Percentiles rank a stretch among this genome's conserved stretches.
These are phyloP conservation scores for Notarius quadriscutis DNA, from an alignment of 2,113 vertebrate species.

Conservation along the genomic window DNA sequence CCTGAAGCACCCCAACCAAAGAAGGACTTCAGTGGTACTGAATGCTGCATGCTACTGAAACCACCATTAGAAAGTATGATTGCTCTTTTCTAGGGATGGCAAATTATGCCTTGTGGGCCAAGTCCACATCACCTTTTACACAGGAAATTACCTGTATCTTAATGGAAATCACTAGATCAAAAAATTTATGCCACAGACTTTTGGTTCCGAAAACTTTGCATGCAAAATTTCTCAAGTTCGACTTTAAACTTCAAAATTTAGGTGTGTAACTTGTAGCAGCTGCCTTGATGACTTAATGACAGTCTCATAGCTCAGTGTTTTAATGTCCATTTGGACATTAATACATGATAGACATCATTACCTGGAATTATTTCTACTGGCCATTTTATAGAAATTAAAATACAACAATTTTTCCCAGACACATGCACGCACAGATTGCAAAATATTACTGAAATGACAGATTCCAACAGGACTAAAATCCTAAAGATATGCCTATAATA, in stretches of 20 bases:
- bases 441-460: background rate
- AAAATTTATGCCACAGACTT: background rate
- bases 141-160: background rate
- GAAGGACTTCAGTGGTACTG: conserved; percentile 17
- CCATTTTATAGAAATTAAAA: background rate
- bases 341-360: too few relatives aligned
- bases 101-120: background rate
- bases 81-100: background rate
- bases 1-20: conserved; percentile 26
- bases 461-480: too few relatives aligned
- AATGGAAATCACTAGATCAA: background rate
- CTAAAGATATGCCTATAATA: too few relatives aligned
- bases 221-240: background rate
- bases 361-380: background rate
- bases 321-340: too few relatives aligned
- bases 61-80: background rate
- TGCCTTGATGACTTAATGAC: background rate
- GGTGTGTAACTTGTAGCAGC: background rate
- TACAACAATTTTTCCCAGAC: background rate
- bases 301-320: background rate
- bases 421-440: too few relatives aligned
- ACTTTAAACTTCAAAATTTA: background rate
- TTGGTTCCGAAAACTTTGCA: background rate
- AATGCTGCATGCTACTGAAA: background rate
- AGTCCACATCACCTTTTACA: background rate